Percentiles rank a stretch among this genome's conserved stretches.
Conservation (phyloP, 2,888 invertebrate species). For the Drosophila setosimentum region DNA sequence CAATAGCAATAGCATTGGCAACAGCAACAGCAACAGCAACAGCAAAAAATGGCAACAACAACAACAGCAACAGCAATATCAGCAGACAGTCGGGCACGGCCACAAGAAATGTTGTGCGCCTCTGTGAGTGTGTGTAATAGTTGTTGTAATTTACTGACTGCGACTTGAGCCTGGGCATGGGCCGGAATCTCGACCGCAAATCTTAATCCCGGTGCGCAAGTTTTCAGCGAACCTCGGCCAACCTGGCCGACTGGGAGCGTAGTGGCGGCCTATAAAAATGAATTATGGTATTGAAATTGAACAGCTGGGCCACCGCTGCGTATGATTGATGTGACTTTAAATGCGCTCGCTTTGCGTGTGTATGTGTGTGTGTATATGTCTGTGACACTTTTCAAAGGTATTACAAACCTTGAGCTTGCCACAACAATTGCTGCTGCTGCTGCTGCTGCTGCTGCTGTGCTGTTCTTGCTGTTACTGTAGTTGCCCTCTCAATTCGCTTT, state of each 20-base stretch:
- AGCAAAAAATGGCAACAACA: slow-evolving; percentile 15
- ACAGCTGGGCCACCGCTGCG: slow-evolving; percentile 81
- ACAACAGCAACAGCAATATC: slow-evolving; percentile 20
- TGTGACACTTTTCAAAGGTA: slow-evolving; percentile 65
- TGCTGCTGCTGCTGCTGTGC: slow-evolving; percentile 6
- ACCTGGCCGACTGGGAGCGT: slow-evolving; percentile 44
- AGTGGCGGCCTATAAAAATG: slow-evolving; percentile 79
- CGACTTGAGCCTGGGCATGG: slow-evolving; percentile 50
- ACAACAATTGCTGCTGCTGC: slow-evolving; percentile 5
- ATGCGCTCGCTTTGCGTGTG: slow-evolving; percentile 42
- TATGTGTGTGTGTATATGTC: slow-evolving; percentile 8
- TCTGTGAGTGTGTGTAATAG: slow-evolving; percentile 66
- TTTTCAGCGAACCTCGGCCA: slow-evolving; percentile 76
- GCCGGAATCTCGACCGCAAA: slow-evolving; percentile 75
- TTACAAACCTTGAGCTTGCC: slow-evolving; percentile 41
- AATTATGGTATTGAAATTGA: slow-evolving; percentile 80
- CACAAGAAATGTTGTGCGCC: slow-evolving; percentile 17
- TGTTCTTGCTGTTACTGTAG: slow-evolving; percentile 21
- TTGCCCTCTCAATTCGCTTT: slow-evolving; percentile 65
- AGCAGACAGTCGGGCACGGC: slow-evolving; percentile 57
- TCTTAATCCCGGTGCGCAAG: slow-evolving; percentile 83
- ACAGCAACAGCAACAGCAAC: slow-evolving; percentile 7
- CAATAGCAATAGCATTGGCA: slow-evolving; percentile 1
- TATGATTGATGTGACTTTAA: slow-evolving; percentile 81
- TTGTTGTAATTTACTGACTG: slow-evolving; percentile 81